These are phyloP conservation scores for Helicoverpa armigera DNA, from an alignment of 1,140 invertebrate species.

Conservation along the genomic window DNA sequence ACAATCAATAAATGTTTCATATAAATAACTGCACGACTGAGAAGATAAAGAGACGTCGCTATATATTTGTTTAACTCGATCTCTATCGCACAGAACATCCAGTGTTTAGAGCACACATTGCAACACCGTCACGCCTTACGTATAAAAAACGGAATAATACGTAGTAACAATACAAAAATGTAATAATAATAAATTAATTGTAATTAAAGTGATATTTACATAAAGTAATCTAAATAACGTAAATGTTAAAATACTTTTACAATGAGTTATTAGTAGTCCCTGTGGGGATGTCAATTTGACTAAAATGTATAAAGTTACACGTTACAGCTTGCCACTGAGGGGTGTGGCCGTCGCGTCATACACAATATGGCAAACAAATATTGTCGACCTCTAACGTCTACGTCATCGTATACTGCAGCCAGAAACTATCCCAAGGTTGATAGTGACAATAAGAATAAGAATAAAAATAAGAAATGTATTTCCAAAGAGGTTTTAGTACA, in stretches of 20 bases:
- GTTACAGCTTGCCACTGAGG: slow-evolving; percentile 15
- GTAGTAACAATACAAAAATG: slow-evolving; percentile 47
- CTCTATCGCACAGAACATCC: neutral
- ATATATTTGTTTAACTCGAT: neutral
- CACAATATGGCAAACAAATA: too few relatives aligned
- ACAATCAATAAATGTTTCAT: slow-evolving; percentile 6
- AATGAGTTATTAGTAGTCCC: slow-evolving; percentile 45
- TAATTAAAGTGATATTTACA: slow-evolving; percentile 49
- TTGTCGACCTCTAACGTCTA: neutral
- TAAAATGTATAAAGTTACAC: slow-evolving; percentile 43
- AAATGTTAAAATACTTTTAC: slow-evolving; percentile 48
- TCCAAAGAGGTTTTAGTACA: too few relatives aligned
- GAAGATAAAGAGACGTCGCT: neutral
- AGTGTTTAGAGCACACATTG: slow-evolving; percentile 16
- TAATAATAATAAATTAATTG: slow-evolving; percentile 49
- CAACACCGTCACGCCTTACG: slow-evolving; percentile 19
- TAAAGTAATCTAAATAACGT: slow-evolving; percentile 43
- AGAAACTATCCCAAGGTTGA: too few relatives aligned
- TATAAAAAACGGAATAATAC: slow-evolving; percentile 44
- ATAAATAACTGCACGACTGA: neutral
- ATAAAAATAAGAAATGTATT: too few relatives aligned
- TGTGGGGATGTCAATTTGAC: slow-evolving; percentile 43
- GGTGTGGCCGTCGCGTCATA: neutral
- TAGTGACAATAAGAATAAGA: too few relatives aligned
- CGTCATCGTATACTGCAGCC: neutral